phyloP scores from a whole-genome alignment of 2,113 vertebrate species.

The Sprattus sprattus region DNA sequence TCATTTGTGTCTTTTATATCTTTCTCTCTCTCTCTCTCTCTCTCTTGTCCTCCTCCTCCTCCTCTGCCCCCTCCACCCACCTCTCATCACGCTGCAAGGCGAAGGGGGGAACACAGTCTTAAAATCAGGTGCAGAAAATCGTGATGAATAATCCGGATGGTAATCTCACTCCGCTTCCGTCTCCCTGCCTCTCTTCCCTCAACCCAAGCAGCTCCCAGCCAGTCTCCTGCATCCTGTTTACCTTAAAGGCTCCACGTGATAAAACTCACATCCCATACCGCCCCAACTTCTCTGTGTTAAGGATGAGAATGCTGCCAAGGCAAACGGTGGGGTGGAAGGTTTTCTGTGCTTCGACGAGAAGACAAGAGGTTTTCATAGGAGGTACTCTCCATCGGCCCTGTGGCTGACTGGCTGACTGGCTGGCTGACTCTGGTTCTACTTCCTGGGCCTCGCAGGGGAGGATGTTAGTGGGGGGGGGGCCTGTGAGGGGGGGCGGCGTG shows the following conservation, averaged over 20 bases:
- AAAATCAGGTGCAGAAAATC: slow-evolving; percentile 13
- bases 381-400: background rate
- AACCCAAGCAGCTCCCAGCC: background rate
- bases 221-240: background rate
- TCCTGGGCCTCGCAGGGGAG: background rate
- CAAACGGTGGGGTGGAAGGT: background rate
- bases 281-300: background rate
- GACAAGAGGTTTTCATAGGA: background rate
- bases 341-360: background rate
- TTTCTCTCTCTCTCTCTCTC: background rate
- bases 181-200: slow-evolving; percentile 4
- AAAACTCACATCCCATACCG: background rate
- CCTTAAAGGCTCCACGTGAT: background rate
- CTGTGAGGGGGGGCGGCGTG: background rate
- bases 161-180: background rate
- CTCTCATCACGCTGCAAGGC: background rate
- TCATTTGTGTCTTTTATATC: slow-evolving; percentile 36
- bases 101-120: background rate
- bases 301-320: background rate
- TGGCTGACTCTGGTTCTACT: background rate
- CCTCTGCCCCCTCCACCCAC: background rate
- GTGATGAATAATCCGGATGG: background rate
- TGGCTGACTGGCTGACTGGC: background rate
- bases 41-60: background rate
- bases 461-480: background rate